Evolutionary conservation across 2,888 invertebrate genomes (phyloP).

Genomic region (Drosophila nr. perissopoda): DNA sequence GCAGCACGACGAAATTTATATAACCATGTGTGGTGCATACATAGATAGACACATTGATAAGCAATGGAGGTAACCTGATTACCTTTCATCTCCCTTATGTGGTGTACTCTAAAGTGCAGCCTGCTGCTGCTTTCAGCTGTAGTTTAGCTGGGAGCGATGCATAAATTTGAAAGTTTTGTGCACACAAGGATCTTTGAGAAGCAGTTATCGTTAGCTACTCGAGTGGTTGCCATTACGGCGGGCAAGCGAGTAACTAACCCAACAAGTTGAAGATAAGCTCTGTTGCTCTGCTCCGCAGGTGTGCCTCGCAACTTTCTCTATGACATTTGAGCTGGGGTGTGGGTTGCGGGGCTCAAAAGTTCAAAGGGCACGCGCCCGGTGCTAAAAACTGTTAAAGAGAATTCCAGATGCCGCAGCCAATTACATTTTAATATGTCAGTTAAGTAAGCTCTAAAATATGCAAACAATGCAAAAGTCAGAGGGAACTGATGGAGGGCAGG

Average conservation of each 20-base stretch:
- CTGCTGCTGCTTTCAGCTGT: constrained; percentile 2
- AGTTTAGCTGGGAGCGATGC: constrained; percentile 19
- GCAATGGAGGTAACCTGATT: constrained; percentile 1
- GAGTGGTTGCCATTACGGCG: constrained; percentile 33
- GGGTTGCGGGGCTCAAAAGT: constrained; percentile 26
- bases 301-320: constrained; percentile 42
- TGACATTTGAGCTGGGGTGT: constrained; percentile 33
- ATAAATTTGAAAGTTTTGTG: constrained; percentile 49
- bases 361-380: constrained; percentile 41
- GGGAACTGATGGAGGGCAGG: neutral
- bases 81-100: constrained; percentile 2
- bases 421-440: constrained; percentile 57
- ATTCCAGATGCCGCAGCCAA: constrained; percentile 58
- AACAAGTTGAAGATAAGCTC: constrained; percentile 29
- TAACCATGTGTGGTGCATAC: neutral
- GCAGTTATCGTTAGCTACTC: constrained; percentile 29
- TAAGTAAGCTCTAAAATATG: constrained; percentile 52
- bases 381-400: constrained; percentile 39
- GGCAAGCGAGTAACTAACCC: constrained; percentile 24
- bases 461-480: constrained; percentile 31
- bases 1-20: neutral
- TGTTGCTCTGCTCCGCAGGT: constrained; percentile 17
- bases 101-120: neutral
- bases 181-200: constrained; percentile 17
- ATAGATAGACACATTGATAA: neutral